Evolutionary conservation across 2,113 vertebrate genomes (phyloP), one percentile per base, ranked within the genome.

Genomic region (Equus quagga): DNA sequence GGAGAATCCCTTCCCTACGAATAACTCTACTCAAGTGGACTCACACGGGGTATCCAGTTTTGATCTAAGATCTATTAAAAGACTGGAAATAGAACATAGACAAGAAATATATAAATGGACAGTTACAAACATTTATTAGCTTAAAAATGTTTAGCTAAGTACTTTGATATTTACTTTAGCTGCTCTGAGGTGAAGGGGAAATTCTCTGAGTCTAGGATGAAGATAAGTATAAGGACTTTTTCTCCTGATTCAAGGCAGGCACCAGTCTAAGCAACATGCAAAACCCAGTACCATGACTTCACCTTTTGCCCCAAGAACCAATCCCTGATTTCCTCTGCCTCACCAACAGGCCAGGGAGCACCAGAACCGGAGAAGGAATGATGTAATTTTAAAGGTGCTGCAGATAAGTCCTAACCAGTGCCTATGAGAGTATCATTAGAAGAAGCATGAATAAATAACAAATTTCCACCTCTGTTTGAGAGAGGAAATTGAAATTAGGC

Each of bases 301-400:
- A 49, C 70, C 58, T 73, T 87, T 18, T 83, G 31, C 70, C 92
- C 31, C 26, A n/a, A 87, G 36, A 73, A 33, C 64, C 64, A 92
- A 56, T 60, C 89, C 69, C 51, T 97, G 65, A 76, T 49, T 78
- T 86, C 62, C 33, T 85, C 36, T 33, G 83, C 5, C 44, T 97
- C 18, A 54, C 36, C 26, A 87, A 33, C 2, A 89, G 8, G 31
- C 56, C 51, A 58, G 26, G n/a, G 12, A 91, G 41, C 69, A 72
- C 26, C 49, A 49, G 41, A 79, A 80, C 64, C 83, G 9, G 19
- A 75, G 78, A 95, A 56, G 67, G 67, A 89, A 58, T 73, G 28
- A 69, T 31, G 73, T 36, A 58, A 33, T 49, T 76, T 91, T 94
- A 79, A 73, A 41, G 75, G 70, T 44, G 67, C 8, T 95, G 21